A percentile compares a stretch with the other conserved stretches of the same genome.
Evolutionary conservation across 2,888 invertebrate species (phyloP).

Genomic region (Dryococelus australis): DNA sequence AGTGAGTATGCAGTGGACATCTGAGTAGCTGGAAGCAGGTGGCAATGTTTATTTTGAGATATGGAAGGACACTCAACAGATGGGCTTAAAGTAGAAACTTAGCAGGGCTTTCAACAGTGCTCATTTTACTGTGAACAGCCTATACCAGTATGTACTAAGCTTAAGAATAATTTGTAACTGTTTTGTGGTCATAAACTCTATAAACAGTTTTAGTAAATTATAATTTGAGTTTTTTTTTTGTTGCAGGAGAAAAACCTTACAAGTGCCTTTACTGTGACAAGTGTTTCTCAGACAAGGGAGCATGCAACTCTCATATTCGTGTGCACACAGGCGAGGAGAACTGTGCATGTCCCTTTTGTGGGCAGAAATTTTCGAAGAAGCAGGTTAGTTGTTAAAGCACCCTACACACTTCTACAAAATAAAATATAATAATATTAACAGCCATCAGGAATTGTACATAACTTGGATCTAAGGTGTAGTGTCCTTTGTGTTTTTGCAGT

Average conservation of each 20-base stretch:
- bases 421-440: neutral
- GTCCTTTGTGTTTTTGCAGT: too few species aligned
- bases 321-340: conserved; percentile 51
- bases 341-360: conserved; percentile 50
- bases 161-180: neutral
- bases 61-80: too few species aligned
- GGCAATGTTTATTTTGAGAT: too few species aligned
- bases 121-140: too few species aligned
- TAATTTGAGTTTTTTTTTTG: neutral
- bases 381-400: conserved; percentile 42
- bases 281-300: conserved; percentile 51
- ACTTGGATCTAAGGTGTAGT: too few species aligned
- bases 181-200: neutral
- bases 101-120: too few species aligned
- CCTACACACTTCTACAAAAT: too few species aligned
- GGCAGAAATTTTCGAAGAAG: conserved; percentile 51
- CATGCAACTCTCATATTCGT: conserved; percentile 51
- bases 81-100: too few species aligned
- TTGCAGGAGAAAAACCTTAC: conserved; percentile 51
- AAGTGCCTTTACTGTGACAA: conserved; percentile 51
- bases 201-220: neutral
- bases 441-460: too few species aligned
- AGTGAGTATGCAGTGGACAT: too few species aligned
- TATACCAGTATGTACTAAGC: too few species aligned
- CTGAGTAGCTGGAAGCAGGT: too few species aligned